Evolutionary conservation across 2,888 invertebrate genomes (phyloP).

Genomic region (Cheilosia impressa): DNA sequence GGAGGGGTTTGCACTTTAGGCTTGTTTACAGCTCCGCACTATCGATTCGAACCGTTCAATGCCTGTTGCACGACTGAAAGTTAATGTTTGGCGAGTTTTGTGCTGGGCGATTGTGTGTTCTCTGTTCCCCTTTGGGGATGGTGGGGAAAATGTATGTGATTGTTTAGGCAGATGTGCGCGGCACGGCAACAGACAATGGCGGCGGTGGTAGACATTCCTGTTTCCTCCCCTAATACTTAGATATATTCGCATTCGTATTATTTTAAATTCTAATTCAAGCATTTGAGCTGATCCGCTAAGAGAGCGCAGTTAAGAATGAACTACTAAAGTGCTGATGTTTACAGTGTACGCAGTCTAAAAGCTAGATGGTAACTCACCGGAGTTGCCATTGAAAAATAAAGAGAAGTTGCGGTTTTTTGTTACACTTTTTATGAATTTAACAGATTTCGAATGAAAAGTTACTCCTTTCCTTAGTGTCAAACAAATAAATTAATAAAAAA

Average conservation of each 20-base stretch:
- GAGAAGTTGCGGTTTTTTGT: too few relatives aligned
- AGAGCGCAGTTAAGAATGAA: neutral
- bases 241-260: neutral
- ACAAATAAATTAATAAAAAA: too few relatives aligned
- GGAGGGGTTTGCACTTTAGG: constrained; percentile 9
- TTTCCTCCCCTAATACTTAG: too few relatives aligned
- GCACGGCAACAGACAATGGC: constrained; percentile 50
- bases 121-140: neutral
- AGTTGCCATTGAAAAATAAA: constrained; percentile 24
- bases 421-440: too few relatives aligned
- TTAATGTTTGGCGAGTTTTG: constrained; percentile 31
- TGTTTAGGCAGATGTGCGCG: constrained; percentile 9
- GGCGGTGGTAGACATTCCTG: too few relatives aligned
- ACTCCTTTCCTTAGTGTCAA: too few relatives aligned
- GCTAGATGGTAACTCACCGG: neutral
- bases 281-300: neutral
- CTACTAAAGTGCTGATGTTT: neutral
- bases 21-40: constrained; percentile 11
- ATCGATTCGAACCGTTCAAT: constrained; percentile 58
- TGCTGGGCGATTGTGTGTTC: neutral
- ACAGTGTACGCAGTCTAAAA: neutral
- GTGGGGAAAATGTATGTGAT: neutral
- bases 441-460: too few relatives aligned
- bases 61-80: constrained; percentile 73
- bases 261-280: neutral